Evolutionary conservation across 2,888 invertebrate genomes (phyloP).

Genomic region (Cosmopolites sordidus): DNA sequence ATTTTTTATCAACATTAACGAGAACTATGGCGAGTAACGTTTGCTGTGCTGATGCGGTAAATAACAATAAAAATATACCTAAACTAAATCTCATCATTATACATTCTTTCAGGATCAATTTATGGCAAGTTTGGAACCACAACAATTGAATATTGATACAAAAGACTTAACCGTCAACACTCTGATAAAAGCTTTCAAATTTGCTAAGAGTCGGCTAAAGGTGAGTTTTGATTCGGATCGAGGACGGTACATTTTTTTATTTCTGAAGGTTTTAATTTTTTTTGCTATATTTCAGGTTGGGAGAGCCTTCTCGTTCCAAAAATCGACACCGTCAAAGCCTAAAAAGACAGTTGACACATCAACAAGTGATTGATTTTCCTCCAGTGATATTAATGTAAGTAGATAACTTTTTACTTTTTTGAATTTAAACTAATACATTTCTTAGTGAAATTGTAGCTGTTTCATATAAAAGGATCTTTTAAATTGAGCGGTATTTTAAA

Average conservation of each 20-base stretch:
- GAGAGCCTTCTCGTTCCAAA: slow-evolving; percentile 90
- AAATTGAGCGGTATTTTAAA: no score
- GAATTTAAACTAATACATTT: no score
- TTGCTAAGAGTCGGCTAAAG: slow-evolving; percentile 78
- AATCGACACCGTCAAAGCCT: slow-evolving; percentile 82
- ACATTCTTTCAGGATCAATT: slow-evolving; percentile 65
- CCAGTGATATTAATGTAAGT: no score
- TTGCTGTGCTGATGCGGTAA: slow-evolving; percentile 88
- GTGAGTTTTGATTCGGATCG: no score
- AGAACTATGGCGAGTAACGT: slow-evolving; percentile 88
- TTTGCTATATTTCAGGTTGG: slow-evolving; percentile 60
- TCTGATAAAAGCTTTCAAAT: slow-evolving; percentile 85
- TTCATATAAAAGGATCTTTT: no score
- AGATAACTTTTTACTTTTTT: no score
- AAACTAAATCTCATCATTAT: slow-evolving; percentile 8
- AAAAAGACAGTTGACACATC: no score
- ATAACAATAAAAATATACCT: slow-evolving; percentile 42
- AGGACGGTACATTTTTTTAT: no score
- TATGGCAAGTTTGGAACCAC: slow-evolving; percentile 70
- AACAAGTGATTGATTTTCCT: no score
- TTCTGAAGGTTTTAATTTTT: no score
- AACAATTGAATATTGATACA: slow-evolving; percentile 82
- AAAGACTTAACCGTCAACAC: slow-evolving; percentile 83
- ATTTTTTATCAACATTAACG: slow-evolving; percentile 77
- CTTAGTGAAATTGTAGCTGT: no score